Evolutionary conservation across 2,113 vertebrate genomes (phyloP), one percentile per base, ranked within the genome.

Genomic region (Galeopterus variegatus): DNA sequence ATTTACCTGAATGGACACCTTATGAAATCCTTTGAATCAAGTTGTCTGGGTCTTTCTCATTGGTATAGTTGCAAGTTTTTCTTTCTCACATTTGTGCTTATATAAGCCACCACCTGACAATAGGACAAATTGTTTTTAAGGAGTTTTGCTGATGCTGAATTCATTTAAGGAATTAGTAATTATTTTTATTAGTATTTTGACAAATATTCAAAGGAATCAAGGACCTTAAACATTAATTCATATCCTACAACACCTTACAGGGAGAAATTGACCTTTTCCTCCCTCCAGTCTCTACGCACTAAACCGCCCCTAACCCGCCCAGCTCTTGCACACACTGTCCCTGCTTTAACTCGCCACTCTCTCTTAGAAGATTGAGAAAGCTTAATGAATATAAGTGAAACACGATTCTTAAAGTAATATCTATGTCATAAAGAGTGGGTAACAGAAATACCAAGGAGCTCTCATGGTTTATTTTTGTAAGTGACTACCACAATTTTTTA

Each of bases 241-340:
- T 73, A 8, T 48, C 6, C 58, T 69, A 15, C 17, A 97, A 83
- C 86, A 97, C 94, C 95, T 97, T 18, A 56, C 56, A 96, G 84
- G 50, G 87, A 95, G 79, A 92, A 81, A 94, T 87, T 45, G 82
- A 96, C 69, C 58, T 97, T 96, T 97, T 97, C 91, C 92, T 98
- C 96, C 94, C 73, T 45, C 72, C 89, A 79, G 50, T 88, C 10
- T 19, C 36, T 64, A 48, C 2, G 41, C 9, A 85, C 80, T 54
- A 58, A 77, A 58, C 73, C 54, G 54, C 48, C 60, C 5, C 15
- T 24, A 13, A 18, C 45, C 56, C 4, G 36, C 31, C 41, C 12
- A 15, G 26, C 67, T 82, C 58, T 70, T 36, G 67, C 62, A 3
- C 75, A 33, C 4, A 5, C 58, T 54, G 23, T 14, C 60, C 24